These are phyloP conservation scores for Chrysemys picta DNA, from an alignment of 2,113 vertebrate species.

Conservation along the genomic window DNA sequence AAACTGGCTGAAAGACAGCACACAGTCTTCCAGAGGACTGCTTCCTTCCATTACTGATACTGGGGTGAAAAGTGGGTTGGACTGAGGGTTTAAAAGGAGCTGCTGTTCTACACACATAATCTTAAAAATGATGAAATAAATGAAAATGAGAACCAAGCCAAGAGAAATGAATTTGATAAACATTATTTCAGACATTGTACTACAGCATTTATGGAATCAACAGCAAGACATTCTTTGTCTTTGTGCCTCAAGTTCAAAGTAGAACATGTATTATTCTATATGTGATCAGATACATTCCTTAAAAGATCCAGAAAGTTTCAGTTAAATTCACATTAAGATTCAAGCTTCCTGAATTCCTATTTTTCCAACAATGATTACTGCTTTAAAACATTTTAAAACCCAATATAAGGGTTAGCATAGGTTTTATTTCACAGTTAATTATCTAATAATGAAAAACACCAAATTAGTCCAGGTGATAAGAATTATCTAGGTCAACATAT, in stretches of 20 bases:
- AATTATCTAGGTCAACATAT: fast-evolving
- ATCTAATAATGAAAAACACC: background rate
- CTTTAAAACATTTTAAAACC: background rate
- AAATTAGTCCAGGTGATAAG: background rate
- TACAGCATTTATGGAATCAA: background rate
- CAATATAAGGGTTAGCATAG: background rate
- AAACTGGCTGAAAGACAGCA: constrained; percentile 97
- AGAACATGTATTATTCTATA: background rate
- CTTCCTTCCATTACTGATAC: constrained; percentile 86
- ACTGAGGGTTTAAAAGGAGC: constrained; percentile 81
- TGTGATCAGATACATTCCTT: background rate
- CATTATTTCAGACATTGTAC: background rate
- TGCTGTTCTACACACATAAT: constrained; percentile 91
- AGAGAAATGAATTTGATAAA: background rate
- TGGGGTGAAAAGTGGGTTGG: constrained; percentile 92
- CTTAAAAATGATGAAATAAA: constrained; percentile 75
- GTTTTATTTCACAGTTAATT: background rate
- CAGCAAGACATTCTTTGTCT: background rate
- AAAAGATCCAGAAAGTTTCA: background rate
- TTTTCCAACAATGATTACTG: background rate
- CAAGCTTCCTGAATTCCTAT: background rate
- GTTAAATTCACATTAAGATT: background rate
- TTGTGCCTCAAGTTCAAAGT: background rate
- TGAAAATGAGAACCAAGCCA: constrained; percentile 17
- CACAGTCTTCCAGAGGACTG: constrained; percentile 85